Evolutionary conservation across 2,888 invertebrate genomes (phyloP), one percentile per base, ranked within the genome.

Genomic region (Acrocyrtus sp.): DNA sequence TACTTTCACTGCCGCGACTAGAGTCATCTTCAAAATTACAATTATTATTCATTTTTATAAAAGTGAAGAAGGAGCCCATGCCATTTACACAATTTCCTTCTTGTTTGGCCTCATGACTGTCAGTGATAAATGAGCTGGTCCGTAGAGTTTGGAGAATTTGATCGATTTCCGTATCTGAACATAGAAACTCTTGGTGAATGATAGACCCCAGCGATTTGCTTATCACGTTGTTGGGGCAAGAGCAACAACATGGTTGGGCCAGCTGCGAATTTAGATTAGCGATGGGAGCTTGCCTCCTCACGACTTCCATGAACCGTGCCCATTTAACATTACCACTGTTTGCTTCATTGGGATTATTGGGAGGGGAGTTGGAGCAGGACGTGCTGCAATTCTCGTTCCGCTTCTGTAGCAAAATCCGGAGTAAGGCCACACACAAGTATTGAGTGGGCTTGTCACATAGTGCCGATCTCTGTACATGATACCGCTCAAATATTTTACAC

Each of bases 131-230:
- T 60, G 68, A 43, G 60, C 47, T 68, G 22, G 68, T 60, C 60
- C 60, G 41, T n/a, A 68, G 26, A 15, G 68, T 57, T 60, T 34
- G 68, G 60, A 68, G 34, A 29, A 68, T 60, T 68, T 68, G 68
- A 68, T 68, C 68, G 68, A 68, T 68, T 68, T 68, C 68, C 60
- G 45, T 60, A 51, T 53, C 60, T 68, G 68, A 56, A 39, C 51
- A 27, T 27, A 47, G 53, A 45, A 60, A 68, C 50, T 60, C 60
- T 1, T 4, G 26, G 45, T 34, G 53, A 68, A 68, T 60, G 53
- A 68, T 60, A 54, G 68, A 47, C 29, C 68, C 68, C 41, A 68
- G 68, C 60, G 68, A 68, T 68, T 68, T 68, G 53, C n/a, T 60
- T 68, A 68, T 68, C 68, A 68, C 53, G 60, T 53, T 60, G 60